These are phyloP conservation scores for Leucoraja ocellata DNA, from an alignment of 2,797 vertebrate species.

Conservation along the genomic window DNA sequence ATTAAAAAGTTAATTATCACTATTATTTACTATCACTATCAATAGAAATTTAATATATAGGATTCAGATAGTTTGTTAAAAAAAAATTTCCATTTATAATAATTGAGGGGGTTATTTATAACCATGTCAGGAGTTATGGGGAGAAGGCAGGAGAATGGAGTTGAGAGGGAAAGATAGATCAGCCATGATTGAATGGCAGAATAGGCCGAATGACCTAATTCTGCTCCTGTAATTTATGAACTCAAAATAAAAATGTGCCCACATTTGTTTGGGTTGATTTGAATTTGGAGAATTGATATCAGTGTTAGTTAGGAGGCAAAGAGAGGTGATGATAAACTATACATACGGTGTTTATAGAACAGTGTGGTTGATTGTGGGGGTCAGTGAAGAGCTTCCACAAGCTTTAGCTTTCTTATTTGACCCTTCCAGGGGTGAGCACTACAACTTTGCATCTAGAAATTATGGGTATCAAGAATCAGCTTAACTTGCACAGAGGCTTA, in stretches of 20 bases:
- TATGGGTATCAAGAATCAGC: too few species aligned
- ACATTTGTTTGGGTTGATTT: not conserved
- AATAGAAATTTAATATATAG: not conserved
- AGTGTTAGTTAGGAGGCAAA: not conserved
- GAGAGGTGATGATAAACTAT: not conserved
- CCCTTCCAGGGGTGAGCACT: not conserved
- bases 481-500: too few species aligned
- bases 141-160: too few species aligned
- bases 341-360: not conserved
- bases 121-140: too few species aligned
- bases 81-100: not conserved
- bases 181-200: too few species aligned
- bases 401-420: not conserved
- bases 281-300: not conserved
- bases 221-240: too few species aligned
- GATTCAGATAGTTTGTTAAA: not conserved
- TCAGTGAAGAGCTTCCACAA: not conserved
- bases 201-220: too few species aligned
- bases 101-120: too few species aligned
- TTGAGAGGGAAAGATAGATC: too few species aligned
- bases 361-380: not conserved
- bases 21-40: not conserved
- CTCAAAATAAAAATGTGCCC: not conserved
- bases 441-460: too few species aligned
- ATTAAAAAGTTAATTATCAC: not conserved